phyloP scores from a whole-genome alignment of 2,113 vertebrate species.

The Salminus brasiliensis region DNA sequence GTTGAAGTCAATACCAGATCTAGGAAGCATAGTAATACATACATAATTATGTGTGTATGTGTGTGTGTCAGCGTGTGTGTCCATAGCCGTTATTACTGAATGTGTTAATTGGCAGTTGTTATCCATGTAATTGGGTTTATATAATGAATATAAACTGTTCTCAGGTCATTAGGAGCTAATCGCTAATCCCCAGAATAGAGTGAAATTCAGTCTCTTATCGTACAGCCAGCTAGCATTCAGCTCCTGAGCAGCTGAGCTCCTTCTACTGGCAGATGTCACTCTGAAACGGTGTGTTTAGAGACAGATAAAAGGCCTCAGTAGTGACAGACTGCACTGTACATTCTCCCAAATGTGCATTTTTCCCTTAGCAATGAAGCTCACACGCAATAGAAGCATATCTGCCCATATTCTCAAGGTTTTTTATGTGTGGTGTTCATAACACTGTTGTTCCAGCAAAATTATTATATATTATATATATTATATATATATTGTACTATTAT shows the following conservation, averaged over 20 bases:
- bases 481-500: too few species aligned
- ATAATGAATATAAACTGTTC: constrained; percentile 43
- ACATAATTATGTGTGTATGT: background rate
- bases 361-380: background rate
- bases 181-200: constrained; percentile 16
- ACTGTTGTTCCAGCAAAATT: too few species aligned
- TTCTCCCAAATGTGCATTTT: background rate
- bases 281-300: background rate
- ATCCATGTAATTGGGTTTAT: constrained; percentile 17
- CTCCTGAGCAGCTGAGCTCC: background rate
- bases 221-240: constrained; percentile 11
- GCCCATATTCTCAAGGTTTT: too few species aligned
- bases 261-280: background rate
- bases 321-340: background rate
- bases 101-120: constrained; percentile 15
- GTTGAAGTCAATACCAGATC: background rate
- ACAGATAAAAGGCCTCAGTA: background rate
- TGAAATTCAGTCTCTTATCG: constrained; percentile 38
- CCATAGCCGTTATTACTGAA: background rate
- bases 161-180: constrained; percentile 32
- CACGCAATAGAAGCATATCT: background rate
- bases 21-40: background rate
- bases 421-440: too few species aligned
- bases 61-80: background rate
- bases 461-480: too few species aligned